Evolutionary conservation across 1,140 invertebrate species (phyloP).

Genomic region (Nautilus pompilius): DNA sequence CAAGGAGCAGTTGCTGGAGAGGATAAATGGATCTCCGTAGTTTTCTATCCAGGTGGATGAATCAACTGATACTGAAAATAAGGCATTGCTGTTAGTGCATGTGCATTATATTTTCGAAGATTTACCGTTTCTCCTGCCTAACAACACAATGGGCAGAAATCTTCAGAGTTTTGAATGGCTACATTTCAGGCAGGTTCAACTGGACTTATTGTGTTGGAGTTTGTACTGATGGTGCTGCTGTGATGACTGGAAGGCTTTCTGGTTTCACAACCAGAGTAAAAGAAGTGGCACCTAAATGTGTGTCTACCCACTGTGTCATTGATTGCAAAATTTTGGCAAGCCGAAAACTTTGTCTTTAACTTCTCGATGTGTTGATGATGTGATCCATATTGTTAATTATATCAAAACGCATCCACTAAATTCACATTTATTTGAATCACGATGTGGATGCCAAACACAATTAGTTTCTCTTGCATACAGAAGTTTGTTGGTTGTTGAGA

Average conservation of each 20-base stretch:
- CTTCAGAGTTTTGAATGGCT: background rate
- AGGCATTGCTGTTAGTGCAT: background rate
- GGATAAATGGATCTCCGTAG: too few relatives aligned
- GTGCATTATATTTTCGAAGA: background rate
- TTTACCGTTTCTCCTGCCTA: background rate
- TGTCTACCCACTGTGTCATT: too few relatives aligned
- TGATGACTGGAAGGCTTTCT: background rate
- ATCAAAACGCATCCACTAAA: too few relatives aligned
- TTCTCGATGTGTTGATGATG: conserved; percentile 2
- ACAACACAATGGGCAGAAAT: too few relatives aligned
- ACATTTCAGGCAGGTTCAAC: background rate
- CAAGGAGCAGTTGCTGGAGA: too few relatives aligned
- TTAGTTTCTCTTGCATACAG: background rate
- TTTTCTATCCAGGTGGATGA: background rate
- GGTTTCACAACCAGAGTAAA: background rate
- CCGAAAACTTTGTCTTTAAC: conserved; percentile 16
- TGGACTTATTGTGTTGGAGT: background rate
- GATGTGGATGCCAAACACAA: background rate
- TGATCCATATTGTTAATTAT: too few relatives aligned
- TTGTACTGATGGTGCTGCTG: background rate
- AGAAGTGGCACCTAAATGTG: background rate
- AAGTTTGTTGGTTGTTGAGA: background rate
- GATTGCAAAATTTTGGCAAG: background rate
- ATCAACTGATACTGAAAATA: background rate
- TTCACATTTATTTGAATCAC: background rate